Evolutionary conservation across 2,113 vertebrate genomes (phyloP).

Genomic region (Hippocampus zosterae): DNA sequence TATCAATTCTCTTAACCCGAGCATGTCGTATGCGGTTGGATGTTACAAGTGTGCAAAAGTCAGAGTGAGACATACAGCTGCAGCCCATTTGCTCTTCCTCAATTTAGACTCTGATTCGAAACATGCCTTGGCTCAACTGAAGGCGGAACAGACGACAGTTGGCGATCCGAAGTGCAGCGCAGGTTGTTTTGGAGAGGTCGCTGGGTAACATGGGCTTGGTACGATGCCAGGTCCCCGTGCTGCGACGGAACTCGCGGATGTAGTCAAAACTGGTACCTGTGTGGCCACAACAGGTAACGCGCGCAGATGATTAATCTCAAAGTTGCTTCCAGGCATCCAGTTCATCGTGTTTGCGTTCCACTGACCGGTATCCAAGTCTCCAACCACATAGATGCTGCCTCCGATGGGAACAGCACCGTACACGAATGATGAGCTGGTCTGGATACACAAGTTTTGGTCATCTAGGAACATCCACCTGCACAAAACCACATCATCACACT

Average conservation of each 20-base stretch:
- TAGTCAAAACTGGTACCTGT: constrained; percentile 93
- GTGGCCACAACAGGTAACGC: background rate
- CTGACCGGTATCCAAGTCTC: constrained; percentile 95
- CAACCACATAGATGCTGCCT: constrained; percentile 94
- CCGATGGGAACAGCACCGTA: constrained; percentile 94
- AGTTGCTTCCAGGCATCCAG: accelerated
- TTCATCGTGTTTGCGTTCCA: background rate
- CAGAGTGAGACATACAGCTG: background rate
- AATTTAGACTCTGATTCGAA: constrained; percentile 75
- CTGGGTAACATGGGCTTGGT: constrained; percentile 84
- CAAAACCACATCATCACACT: background rate
- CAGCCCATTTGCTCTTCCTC: constrained; percentile 16
- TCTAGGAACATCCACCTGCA: constrained; percentile 94
- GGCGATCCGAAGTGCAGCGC: constrained; percentile 85
- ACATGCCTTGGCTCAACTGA: constrained; percentile 90
- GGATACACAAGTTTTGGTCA: constrained; percentile 91
- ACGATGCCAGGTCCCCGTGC: constrained; percentile 92
- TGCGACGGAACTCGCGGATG: constrained; percentile 91
- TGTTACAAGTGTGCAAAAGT: constrained; percentile 19
- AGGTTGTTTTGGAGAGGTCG: constrained; percentile 88
- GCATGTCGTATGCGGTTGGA: constrained; percentile 3
- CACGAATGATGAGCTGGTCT: constrained; percentile 92
- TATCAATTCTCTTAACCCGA: constrained; percentile 4
- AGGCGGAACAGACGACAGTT: constrained; percentile 97
- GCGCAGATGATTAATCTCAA: background rate